Conservation (phyloP, 1,140 invertebrate genomes). For the Drosophila aff. region DNA sequence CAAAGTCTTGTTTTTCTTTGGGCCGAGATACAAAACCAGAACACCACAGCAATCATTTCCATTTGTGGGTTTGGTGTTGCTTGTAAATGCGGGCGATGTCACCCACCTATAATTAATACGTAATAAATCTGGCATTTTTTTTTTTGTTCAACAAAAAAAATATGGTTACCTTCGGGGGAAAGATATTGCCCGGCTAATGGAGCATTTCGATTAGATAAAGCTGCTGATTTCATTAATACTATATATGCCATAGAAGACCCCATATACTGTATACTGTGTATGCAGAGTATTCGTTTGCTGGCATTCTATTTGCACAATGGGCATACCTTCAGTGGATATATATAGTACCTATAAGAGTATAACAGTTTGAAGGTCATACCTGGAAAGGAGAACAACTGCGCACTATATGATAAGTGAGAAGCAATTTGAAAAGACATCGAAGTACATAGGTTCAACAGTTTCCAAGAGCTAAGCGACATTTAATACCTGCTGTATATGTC, state of each 20-base stretch:
- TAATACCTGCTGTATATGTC: conserved; percentile 12
- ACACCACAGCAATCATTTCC: not conserved
- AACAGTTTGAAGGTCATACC: not conserved
- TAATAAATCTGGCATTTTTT: conserved; percentile 33
- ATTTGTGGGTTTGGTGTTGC: too few relatives aligned
- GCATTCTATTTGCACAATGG: conserved; percentile 10
- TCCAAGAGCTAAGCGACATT: conserved; percentile 10
- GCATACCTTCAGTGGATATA: not conserved
- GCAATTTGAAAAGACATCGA: not conserved
- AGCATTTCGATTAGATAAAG: conserved; percentile 54
- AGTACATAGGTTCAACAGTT: not conserved
- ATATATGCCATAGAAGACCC: not conserved
- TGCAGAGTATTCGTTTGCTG: not conserved
- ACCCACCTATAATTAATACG: conserved; percentile 47
- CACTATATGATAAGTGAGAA: not conserved
- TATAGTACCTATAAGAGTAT: not conserved
- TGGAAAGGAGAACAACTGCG: not conserved
- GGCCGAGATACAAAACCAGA: not conserved
- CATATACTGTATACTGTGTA: not conserved
- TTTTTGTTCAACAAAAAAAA: conserved; percentile 4
- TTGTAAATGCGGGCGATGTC: conserved; percentile 25
- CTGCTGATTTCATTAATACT: conserved; percentile 33
- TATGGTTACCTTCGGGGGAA: conserved; percentile 7
- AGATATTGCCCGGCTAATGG: conserved; percentile 23
- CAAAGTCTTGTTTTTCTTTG: conserved; percentile 3